Evolutionary conservation across 2,113 vertebrate species (phyloP).

Genomic region (Galeopterus variegatus): DNA sequence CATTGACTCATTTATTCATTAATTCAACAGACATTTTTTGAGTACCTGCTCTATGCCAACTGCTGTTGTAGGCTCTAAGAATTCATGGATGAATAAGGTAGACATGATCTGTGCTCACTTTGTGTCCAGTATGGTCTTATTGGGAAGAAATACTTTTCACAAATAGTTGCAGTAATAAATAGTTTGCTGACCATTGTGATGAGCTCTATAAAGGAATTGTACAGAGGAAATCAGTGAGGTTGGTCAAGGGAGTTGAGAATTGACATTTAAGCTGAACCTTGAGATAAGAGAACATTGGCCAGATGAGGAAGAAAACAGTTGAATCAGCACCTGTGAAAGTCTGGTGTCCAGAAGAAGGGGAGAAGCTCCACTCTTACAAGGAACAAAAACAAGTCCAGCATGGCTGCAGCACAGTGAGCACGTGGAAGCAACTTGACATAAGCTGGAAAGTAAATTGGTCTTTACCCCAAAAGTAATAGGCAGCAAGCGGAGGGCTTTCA

Average conservation of each 20-base stretch:
- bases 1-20: constrained; percentile 30
- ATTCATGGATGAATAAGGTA: not conserved
- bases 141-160: not conserved
- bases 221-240: not conserved
- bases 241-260: not conserved
- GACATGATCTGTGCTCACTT: not conserved
- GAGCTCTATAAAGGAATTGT: not conserved
- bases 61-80: not conserved
- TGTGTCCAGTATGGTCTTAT: not conserved
- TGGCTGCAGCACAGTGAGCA: not conserved
- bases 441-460: not conserved
- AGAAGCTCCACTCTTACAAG: not conserved
- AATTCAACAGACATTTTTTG: not conserved
- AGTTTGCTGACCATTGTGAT: not conserved
- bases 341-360: not conserved
- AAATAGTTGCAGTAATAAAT: not conserved
- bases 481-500: not conserved
- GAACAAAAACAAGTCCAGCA: not conserved
- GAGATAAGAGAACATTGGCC: not conserved
- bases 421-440: not conserved
- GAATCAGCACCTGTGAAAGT: not conserved
- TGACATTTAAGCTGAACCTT: not conserved
- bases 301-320: not conserved
- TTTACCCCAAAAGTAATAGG: not conserved
- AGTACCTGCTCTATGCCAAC: not conserved